Conservation (phyloP, 2,888 invertebrate species). For the Thymelicus acteon region DNA sequence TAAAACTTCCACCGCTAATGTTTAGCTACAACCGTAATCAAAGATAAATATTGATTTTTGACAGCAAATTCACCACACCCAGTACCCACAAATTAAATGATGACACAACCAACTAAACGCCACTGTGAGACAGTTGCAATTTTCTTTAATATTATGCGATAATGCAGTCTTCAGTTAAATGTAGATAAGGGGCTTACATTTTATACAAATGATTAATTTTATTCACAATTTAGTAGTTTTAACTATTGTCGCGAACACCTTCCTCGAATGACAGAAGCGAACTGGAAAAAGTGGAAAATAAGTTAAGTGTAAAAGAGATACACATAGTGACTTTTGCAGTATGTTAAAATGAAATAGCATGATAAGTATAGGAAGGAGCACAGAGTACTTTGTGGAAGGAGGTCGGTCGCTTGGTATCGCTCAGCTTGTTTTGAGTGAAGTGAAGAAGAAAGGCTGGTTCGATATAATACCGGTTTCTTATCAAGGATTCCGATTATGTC, state of each 20-base stretch:
- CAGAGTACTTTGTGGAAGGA: background rate
- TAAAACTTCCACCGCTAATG: slow-evolving; percentile 6
- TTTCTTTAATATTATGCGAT: background rate
- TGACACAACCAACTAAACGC: slow-evolving; percentile 37
- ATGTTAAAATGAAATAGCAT: slow-evolving; percentile 47
- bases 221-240: slow-evolving; percentile 42
- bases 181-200: slow-evolving; percentile 19
- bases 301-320: slow-evolving; percentile 55
- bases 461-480: slow-evolving; percentile 69
- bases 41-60: slow-evolving; percentile 39
- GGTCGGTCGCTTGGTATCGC: background rate
- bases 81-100: slow-evolving; percentile 39
- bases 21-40: slow-evolving; percentile 12
- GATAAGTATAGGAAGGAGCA: slow-evolving; percentile 53
- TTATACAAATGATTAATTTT: slow-evolving; percentile 7
- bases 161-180: background rate
- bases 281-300: slow-evolving; percentile 56
- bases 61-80: slow-evolving; percentile 51
- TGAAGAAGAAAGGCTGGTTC: slow-evolving; percentile 44
- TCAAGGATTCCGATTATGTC: slow-evolving; percentile 46
- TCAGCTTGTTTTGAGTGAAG: slow-evolving; percentile 36
- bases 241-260: slow-evolving; percentile 57
- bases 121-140: slow-evolving; percentile 8
- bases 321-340: slow-evolving; percentile 31
- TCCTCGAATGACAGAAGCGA: slow-evolving; percentile 66